Base-by-base conservation (phyloP, 2,888 invertebrate species). In the Ochropleura leucogaster region DNA sequence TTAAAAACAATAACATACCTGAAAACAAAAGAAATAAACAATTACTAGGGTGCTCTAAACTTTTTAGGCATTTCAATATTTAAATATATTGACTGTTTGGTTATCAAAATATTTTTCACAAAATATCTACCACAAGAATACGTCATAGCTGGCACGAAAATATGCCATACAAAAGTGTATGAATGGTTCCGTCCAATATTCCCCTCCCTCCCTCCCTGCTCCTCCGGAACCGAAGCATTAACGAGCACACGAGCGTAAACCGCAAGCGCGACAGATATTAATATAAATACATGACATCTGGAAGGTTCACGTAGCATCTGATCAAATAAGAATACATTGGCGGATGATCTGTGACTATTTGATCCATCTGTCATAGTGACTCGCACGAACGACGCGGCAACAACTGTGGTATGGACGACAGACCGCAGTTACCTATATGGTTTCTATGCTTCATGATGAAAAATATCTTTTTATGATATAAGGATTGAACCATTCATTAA, bases 211-310 rank as follows among this genome's bases (percentile, higher is more conserved):
- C 16, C 40, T 1, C 16, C 40, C 0, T 0, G 30, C 20, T 4
- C 12, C 53, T 60, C 65, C 60, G 51, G 0, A 40, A 30, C 59
- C 30, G 73, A 80, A 84, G 53, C 73, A 85, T 84, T 83, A 68
- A 76, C 71, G 84, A 63, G 76, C 74, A 79, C 79, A 74, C 83
- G 79, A 84, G 84, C 86, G 84, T 69, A 67, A 84, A 84, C 80
- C 74, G 68, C 77, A 55, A 72, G 57, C 74, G 53, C 20, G 57
- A 84, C 53, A 46, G 69, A 83, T 84, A 85, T 85, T 85, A 85
- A 85, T 85, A 85, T 78, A 75, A 78, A 82, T 82, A 83, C 72
- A 83, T 82, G 77, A 72, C 75, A 67, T 67, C 62, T 64, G 66
- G 30, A 18, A 69, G 30, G 44, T 49, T 44, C n/a, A 40, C 10